Evolutionary conservation across 1,140 invertebrate species (phyloP).

Genomic region (Kradibia gibbosae): DNA sequence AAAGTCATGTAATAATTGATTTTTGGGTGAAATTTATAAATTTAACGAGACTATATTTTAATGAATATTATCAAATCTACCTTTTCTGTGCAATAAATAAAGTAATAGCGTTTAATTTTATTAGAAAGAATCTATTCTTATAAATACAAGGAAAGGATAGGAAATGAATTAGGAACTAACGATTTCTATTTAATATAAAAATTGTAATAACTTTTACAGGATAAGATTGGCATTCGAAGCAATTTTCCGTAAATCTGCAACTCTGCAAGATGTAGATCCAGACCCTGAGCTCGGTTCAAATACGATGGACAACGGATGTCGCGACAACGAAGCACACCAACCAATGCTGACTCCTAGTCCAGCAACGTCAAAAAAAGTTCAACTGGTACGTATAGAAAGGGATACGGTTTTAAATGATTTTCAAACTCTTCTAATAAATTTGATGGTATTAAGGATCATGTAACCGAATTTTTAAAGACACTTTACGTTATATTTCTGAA

Average conservation of each 20-base stretch:
- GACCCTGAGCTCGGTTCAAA: conserved; percentile 75
- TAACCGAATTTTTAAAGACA: too few relatives aligned
- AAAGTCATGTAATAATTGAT: neutral
- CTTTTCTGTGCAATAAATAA: neutral
- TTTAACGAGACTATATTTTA: neutral
- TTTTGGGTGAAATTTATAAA: neutral
- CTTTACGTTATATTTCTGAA: conserved; percentile 61
- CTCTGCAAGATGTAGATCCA: conserved; percentile 86
- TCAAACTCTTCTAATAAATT: neutral
- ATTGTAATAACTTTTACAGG: conserved; percentile 65
- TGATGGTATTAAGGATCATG: too few relatives aligned
- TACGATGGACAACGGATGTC: conserved; percentile 60
- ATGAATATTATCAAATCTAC: neutral
- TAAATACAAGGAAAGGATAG: neutral
- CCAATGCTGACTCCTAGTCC: conserved; percentile 75
- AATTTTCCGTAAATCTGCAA: conserved; percentile 89
- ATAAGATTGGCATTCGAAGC: conserved; percentile 91
- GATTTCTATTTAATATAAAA: neutral
- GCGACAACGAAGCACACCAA: conserved; percentile 64
- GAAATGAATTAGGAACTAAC: neutral
- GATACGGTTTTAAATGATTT: neutral
- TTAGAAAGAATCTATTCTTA: neutral
- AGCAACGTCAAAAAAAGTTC: conserved; percentile 87
- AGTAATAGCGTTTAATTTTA: neutral
- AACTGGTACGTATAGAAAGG: conserved; percentile 80